Conservation (phyloP, 2,797 vertebrate genomes). For the Myoxocephalus aenaeus region DNA sequence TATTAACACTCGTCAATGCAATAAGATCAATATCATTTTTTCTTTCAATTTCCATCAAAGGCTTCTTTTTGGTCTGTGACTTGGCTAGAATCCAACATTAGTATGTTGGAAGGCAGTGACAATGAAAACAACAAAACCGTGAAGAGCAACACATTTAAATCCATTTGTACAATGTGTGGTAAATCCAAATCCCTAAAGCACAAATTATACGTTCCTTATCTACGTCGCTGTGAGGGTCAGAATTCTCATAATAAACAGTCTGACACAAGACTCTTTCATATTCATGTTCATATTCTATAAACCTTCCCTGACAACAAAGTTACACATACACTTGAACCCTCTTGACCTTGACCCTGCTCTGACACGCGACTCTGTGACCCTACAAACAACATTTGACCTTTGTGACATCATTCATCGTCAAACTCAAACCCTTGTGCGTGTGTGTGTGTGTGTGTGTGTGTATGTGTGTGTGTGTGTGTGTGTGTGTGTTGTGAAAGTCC, state of each 20-base stretch:
- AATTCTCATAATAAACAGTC: neutral
- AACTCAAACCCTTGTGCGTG: constrained; percentile 33
- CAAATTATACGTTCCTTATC: neutral
- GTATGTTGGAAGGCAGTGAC: neutral
- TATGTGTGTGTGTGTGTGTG: constrained; percentile 10
- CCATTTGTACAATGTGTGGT: neutral
- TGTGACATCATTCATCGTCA: constrained; percentile 60
- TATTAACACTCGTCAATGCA: neutral
- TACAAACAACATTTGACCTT: constrained; percentile 55
- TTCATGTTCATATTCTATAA: neutral
- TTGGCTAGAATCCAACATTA: neutral
- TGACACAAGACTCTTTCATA: neutral
- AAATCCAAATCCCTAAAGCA: neutral
- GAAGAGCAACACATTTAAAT: neutral
- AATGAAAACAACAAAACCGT: neutral
- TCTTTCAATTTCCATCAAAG: neutral
- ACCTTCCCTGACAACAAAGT: neutral
- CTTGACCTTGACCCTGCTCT: constrained; percentile 49
- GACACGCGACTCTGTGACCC: constrained; percentile 55
- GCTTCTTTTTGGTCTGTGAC: no score
- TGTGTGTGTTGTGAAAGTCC: constrained; percentile 50
- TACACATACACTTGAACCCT: constrained; percentile 28
- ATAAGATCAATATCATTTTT: neutral
- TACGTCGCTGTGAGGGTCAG: neutral
- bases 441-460: constrained; percentile 16